phyloP scores from a whole-genome alignment of 2,888 invertebrate species.

The Lysandra bellargus region DNA sequence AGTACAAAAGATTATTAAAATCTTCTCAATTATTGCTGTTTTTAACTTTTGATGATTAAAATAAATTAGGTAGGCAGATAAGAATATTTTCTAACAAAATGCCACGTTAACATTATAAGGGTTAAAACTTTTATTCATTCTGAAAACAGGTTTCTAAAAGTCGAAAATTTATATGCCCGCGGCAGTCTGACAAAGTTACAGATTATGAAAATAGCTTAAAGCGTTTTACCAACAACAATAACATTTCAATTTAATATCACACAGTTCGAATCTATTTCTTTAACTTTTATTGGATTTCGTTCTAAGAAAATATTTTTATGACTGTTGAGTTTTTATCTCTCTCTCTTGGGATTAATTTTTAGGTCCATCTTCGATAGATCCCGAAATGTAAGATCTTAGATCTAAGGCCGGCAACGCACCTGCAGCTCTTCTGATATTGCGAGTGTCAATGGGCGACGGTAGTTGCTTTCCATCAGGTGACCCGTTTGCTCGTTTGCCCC shows the following conservation, averaged over 20 bases:
- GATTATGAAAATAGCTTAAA: neutral
- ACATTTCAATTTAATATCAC: neutral
- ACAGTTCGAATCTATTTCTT: neutral
- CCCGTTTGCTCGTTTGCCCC: too few species aligned
- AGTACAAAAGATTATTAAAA: too few species aligned
- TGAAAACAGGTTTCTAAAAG: neutral
- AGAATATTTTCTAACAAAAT: too few species aligned
- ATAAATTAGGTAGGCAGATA: too few species aligned
- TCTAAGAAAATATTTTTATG: neutral
- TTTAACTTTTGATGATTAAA: too few species aligned
- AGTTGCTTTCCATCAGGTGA: too few species aligned
- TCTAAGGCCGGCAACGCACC: too few species aligned
- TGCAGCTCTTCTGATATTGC: too few species aligned
- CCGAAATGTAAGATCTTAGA: too few species aligned
- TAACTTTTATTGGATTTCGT: constrained; percentile 3
- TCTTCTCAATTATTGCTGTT: too few species aligned
- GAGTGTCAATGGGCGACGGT: too few species aligned
- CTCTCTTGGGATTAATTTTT: neutral
- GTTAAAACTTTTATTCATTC: neutral
- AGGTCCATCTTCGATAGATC: neutral
- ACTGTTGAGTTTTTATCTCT: neutral
- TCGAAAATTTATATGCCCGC: neutral
- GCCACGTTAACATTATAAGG: neutral
- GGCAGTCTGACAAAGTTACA: neutral
- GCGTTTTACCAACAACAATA: neutral